Conservation (phyloP, 2,797 vertebrate species). For the Vultur gryphus region DNA sequence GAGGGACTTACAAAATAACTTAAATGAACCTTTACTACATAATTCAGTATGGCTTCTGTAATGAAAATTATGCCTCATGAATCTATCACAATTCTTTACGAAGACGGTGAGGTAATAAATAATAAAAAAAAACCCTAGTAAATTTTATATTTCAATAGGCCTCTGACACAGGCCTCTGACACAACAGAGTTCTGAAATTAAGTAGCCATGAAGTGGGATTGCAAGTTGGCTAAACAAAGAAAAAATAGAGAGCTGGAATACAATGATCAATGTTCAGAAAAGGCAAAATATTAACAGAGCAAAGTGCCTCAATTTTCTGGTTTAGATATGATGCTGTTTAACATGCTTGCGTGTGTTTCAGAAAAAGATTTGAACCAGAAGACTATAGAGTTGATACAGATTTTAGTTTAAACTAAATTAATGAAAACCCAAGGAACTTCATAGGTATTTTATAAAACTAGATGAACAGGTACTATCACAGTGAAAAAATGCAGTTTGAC, state of each 20-base stretch:
- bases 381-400: background rate
- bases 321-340: background rate
- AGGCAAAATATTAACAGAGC: background rate
- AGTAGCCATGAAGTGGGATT: background rate
- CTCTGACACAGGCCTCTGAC: background rate
- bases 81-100: background rate
- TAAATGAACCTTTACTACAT: background rate
- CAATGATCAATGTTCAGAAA: background rate
- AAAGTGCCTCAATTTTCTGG: background rate
- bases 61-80: background rate
- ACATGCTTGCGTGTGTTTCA: background rate
- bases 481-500: background rate
- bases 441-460: background rate
- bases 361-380: background rate
- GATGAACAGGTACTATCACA: background rate
- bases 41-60: background rate
- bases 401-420: background rate
- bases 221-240: background rate
- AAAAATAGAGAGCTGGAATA: background rate
- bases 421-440: background rate
- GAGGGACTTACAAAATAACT: background rate
- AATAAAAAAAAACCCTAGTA: rapidly evolving
- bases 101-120: background rate
- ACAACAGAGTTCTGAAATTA: background rate
- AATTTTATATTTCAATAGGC: background rate